Evolutionary conservation across 2,113 vertebrate genomes (phyloP).

Genomic region (Alethe diademata): DNA sequence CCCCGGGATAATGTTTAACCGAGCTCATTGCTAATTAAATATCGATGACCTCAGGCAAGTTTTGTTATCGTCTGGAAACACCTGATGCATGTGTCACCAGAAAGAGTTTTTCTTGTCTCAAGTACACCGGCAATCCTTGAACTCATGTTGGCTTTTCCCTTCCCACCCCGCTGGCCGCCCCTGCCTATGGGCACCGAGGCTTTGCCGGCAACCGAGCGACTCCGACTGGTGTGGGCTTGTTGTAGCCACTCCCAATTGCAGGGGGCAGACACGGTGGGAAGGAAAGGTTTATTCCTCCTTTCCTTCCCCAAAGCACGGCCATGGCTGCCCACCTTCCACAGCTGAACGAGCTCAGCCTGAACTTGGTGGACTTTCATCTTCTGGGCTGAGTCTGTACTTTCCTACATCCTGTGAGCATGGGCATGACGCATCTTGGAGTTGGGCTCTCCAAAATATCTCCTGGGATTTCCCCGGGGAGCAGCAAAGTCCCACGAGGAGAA

Average conservation of each 20-base stretch:
- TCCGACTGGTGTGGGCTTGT: neutral
- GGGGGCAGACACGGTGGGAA: neutral
- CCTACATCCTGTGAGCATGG: too few species aligned
- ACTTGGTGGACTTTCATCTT: neutral
- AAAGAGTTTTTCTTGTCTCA: slow-evolving; percentile 46
- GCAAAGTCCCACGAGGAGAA: neutral
- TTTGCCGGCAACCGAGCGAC: rapidly evolving
- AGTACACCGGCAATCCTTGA: slow-evolving; percentile 46
- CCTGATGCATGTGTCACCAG: slow-evolving; percentile 67
- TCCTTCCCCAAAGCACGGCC: neutral
- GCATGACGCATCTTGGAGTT: neutral
- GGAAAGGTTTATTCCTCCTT: neutral
- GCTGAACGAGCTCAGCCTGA: neutral
- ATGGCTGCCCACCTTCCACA: neutral
- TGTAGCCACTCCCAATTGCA: neutral
- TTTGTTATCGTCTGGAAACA: slow-evolving; percentile 66
- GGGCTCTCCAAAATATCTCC: neutral
- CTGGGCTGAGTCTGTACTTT: neutral
- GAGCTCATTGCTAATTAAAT: slow-evolving; percentile 64
- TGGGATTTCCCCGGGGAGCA: neutral
- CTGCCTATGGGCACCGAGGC: neutral
- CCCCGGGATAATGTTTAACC: slow-evolving; percentile 59
- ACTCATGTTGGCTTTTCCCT: neutral
- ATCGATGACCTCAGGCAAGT: slow-evolving; percentile 62
- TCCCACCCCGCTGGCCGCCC: neutral